Evolutionary conservation across 2,113 vertebrate species (phyloP), one percentile per base, ranked within the genome.

Genomic region (Progne subis): DNA sequence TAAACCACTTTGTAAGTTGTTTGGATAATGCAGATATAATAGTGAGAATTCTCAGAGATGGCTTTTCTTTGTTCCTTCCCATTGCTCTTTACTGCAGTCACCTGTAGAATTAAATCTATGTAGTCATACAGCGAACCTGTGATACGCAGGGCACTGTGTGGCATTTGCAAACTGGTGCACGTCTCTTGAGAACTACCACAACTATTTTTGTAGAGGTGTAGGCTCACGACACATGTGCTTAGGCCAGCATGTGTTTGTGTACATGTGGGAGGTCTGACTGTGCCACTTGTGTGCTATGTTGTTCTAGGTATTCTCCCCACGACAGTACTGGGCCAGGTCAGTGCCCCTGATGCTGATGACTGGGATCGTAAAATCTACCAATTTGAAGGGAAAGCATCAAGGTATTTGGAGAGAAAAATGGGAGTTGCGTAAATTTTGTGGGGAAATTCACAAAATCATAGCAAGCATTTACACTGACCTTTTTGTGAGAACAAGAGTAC

Each of bases 321-420:
- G 0, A 98, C 98, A 14, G 84, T 95, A 17, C 97, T 99, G 69
- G 99, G 99, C 85, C 97, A 97, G 87, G 97, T 99, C 91, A 97
- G 70, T 87, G 98, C 98, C 24, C 99, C 98, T 52, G 99, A 99
- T 94, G 98, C 97, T 32, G 99, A 99, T 78, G 99, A 99, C 67
- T 99, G 98, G 98, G 98, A 98, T 80, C 96, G 86, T 95, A 99
- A 99, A 97, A 97, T 97, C 87, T 99, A 99, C 97, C 97, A 97
- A 44, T 98, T 98, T 92, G 98, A 99, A 97, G 98, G 98, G 67
- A 98, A 98, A 95, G 85, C 97, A 10, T 95, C 97, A 94, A 99
- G 98, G 99, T 99, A 98, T 79, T 92, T 84, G 32, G 37, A 88
- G 34, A 69, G 32, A 78, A 86, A 93, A 82, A 63, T 77, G 32